Conservation (phyloP, 2,797 vertebrate species). For the Cygnus olor region DNA sequence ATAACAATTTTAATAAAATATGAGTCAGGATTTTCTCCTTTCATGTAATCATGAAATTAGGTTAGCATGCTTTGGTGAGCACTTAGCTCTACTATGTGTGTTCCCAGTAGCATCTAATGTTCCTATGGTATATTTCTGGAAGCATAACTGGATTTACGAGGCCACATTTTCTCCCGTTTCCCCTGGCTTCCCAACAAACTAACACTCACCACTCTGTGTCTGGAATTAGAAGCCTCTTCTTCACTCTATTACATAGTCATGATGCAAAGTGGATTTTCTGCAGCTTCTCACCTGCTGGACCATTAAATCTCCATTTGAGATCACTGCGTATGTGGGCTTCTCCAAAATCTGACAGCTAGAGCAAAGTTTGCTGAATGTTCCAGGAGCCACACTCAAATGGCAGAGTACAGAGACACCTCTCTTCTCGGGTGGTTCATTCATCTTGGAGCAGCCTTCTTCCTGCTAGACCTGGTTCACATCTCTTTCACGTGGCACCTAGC, state of each 20-base stretch:
- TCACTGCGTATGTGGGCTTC: rapidly evolving
- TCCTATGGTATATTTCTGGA: conserved; percentile 30
- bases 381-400: neutral
- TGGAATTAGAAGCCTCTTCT: neutral
- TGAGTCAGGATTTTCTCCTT: conserved; percentile 66
- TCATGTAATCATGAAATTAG: conserved; percentile 57
- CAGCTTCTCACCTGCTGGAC: neutral
- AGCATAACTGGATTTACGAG: conserved; percentile 30
- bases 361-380: neutral
- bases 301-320: neutral
- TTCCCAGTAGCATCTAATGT: conserved; percentile 43
- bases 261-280: neutral
- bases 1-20: conserved; percentile 59
- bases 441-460: neutral
- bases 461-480: neutral
- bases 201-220: neutral
- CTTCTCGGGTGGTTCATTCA: neutral
- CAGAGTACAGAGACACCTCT: neutral
- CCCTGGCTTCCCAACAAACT: conserved; percentile 10
- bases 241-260: neutral
- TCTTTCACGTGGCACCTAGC: neutral
- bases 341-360: neutral
- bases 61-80: conserved; percentile 60
- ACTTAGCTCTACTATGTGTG: conserved; percentile 28
- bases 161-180: neutral